phyloP scores from a whole-genome alignment of 2,113 vertebrate species.

The Stictonetta naevosa region DNA sequence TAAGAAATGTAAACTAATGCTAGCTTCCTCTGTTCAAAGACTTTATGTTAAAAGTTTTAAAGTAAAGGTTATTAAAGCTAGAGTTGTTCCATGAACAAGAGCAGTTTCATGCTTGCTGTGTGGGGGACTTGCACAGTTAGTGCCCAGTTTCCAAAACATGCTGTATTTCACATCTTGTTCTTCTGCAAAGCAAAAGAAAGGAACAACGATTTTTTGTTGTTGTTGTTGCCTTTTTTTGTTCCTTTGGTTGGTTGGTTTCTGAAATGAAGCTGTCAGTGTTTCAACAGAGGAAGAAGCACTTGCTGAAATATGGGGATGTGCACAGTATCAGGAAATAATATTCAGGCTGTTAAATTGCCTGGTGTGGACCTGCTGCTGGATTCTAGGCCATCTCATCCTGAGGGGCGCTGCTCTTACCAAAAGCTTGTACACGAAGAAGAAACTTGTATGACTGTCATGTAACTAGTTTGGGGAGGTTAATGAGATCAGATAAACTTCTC shows the following conservation, averaged over 20 bases:
- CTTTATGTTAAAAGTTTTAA: background rate
- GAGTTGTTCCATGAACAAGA: background rate
- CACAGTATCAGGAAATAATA: background rate
- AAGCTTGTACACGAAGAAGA: background rate
- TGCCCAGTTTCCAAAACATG: background rate
- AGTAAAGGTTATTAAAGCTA: background rate
- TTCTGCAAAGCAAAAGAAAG: background rate
- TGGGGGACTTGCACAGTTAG: background rate
- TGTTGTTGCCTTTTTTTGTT: background rate
- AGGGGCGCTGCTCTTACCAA: background rate
- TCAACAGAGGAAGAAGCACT: background rate
- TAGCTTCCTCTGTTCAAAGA: background rate
- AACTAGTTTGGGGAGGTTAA: background rate
- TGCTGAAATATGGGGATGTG: background rate
- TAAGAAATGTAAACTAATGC: background rate
- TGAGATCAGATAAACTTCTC: slow-evolving; percentile 4
- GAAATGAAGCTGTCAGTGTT: background rate
- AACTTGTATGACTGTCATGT: background rate
- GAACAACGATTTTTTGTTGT: background rate
- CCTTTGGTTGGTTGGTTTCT: background rate
- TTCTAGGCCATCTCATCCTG: background rate
- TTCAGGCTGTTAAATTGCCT: background rate
- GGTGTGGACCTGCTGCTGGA: background rate
- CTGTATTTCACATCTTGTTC: background rate
- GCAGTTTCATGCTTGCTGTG: background rate